Evolutionary conservation across 2,113 vertebrate species (phyloP).

Genomic region (Archocentrus centrarchus): DNA sequence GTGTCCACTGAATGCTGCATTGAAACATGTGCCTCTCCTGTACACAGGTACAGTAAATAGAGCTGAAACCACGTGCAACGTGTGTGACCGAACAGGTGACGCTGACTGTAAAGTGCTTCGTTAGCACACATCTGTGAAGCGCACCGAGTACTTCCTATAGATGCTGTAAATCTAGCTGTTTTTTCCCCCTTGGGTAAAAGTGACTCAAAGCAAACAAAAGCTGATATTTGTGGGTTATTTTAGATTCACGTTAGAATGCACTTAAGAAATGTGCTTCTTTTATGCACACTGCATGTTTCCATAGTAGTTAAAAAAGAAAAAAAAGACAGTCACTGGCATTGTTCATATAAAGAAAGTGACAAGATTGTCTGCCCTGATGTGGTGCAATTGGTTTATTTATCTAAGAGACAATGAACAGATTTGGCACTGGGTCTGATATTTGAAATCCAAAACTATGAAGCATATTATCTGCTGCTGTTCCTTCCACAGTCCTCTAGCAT

Average conservation of each 20-base stretch:
- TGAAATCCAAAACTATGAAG: conserved; percentile 2
- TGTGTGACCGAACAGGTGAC: not conserved
- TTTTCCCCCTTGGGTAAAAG: not conserved
- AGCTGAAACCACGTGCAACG: not conserved
- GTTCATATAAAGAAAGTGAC: not conserved
- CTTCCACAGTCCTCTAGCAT: not conserved
- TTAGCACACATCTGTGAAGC: conserved; percentile 7
- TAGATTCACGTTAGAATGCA: not conserved
- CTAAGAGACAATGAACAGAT: conserved; percentile 5
- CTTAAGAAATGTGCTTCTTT: not conserved
- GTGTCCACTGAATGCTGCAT: not conserved
- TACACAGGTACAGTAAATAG: not conserved
- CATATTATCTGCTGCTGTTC: not conserved
- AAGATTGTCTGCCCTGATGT: not conserved
- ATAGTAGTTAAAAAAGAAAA: not conserved
- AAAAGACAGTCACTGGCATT: no score
- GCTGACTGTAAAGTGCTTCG: not conserved
- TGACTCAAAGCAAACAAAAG: not conserved
- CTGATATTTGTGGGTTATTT: not conserved
- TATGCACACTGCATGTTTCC: not conserved
- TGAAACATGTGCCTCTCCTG: not conserved
- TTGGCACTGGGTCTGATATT: not conserved
- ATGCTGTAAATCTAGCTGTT: not conserved
- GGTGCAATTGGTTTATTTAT: not conserved
- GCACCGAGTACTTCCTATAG: not conserved